Evolutionary conservation across 2,113 vertebrate genomes (phyloP), one percentile per base, ranked within the genome.

Genomic region (Stigmatopora argus): DNA sequence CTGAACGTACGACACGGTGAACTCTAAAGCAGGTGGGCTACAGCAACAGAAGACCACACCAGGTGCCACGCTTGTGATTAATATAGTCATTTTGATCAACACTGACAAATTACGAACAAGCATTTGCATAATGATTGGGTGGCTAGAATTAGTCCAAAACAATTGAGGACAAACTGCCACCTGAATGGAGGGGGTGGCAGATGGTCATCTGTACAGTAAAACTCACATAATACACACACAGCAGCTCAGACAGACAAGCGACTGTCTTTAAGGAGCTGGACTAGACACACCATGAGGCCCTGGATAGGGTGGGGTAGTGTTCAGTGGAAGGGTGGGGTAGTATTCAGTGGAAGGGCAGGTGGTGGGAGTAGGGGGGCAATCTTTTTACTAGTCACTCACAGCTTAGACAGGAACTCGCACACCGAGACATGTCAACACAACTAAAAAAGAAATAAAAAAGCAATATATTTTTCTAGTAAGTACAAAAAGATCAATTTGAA

Each of bases 191-290:
- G 26, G 26, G 61, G 49, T 68, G 77, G 86, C 92, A 91, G 87
- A 92, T 90, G 88, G 90, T 70, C 63, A 60, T 62, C 74, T 73
- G 80, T 82, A 85, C 80, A 88, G 73, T 81, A 87, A 82, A 52
- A 64, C 72, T 51, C 59, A 64, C 57, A 45, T 60, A 53, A 56
- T 41, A 55, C 31, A 64, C 66, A 56, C 61, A 53, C 56, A 79
- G 74, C 70, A 75, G 78, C 80, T 89, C 88, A 92, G 83, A 88
- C 86, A 81, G 82, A 47, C 68, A 72, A 68, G 84, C 84, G 90
- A 90, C 86, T 86, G 88, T 78, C 79, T 83, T 75, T 78, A 85
- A 75, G 68, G 74, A 55, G 41, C 64, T 46, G 0, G 9, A 73
- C 66, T 77, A 86, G 78, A 86, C 75, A 47, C 61, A 72, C 9